phyloP scores from a whole-genome alignment of 2,888 invertebrate genomes.

The Polyommatus iphigenia region DNA sequence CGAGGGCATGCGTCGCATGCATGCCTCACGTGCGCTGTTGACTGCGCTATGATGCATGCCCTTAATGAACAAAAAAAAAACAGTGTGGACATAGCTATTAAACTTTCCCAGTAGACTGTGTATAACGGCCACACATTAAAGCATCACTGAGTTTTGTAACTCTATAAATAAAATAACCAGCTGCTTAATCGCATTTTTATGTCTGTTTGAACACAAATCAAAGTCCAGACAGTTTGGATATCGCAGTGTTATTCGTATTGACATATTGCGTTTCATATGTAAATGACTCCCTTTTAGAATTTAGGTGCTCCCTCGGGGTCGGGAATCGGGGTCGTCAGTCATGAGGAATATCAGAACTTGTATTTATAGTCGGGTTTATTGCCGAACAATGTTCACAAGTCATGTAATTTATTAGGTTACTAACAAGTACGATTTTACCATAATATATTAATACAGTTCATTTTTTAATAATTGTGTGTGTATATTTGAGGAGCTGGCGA shows the following conservation, averaged over 20 bases:
- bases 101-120: no score
- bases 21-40: no score
- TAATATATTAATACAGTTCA: background rate
- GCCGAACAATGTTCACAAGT: slow-evolving; percentile 5
- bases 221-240: slow-evolving; percentile 6
- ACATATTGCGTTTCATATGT: slow-evolving; percentile 1
- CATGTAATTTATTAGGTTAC: background rate
- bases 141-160: background rate
- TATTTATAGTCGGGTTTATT: background rate
- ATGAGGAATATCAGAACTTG: background rate
- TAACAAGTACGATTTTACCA: no score
- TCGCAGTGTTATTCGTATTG: background rate
- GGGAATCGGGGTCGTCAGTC: slow-evolving; percentile 1
- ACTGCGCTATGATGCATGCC: no score
- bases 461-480: no score
- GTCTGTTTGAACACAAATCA: background rate
- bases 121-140: no score
- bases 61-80: no score
- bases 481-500: no score
- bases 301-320: slow-evolving; percentile 7
- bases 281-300: slow-evolving; percentile 9
- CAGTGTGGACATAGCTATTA: no score
- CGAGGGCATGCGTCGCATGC: no score
- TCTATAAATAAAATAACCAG: background rate
- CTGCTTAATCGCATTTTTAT: background rate